phyloP scores from a whole-genome alignment of 2,888 invertebrate genomes.

The Steromphala cineraria region DNA sequence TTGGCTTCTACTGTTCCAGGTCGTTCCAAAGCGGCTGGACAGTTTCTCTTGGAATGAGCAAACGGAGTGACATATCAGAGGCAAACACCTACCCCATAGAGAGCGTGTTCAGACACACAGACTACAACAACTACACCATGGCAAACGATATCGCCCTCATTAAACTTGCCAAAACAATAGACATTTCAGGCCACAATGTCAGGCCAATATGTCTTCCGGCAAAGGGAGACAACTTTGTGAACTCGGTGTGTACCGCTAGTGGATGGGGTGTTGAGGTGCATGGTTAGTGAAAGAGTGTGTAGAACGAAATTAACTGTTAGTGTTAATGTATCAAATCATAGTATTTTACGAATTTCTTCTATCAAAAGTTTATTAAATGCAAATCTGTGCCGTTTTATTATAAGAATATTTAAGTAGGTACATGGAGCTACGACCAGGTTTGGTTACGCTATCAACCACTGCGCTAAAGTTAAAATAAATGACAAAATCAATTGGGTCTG shows the following conservation, averaged over 20 bases:
- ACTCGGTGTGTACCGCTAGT: constrained; percentile 32
- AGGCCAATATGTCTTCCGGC: constrained; percentile 34
- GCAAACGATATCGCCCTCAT: constrained; percentile 57
- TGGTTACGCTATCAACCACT: too few species aligned
- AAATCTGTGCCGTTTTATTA: too few species aligned
- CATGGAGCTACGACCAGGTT: too few species aligned
- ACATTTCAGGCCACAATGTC: constrained; percentile 27
- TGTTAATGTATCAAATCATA: too few species aligned
- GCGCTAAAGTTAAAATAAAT: too few species aligned
- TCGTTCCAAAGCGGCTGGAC: constrained; percentile 42
- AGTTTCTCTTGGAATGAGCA: constrained; percentile 49
- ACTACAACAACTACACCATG: constrained; percentile 41
- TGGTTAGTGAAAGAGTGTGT: constrained; percentile 11
- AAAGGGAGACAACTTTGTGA: constrained; percentile 24
- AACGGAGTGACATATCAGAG: constrained; percentile 37
- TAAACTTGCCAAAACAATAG: constrained; percentile 50
- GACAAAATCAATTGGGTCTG: too few species aligned
- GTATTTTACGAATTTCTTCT: too few species aligned
- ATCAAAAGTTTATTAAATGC: too few species aligned
- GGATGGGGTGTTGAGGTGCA: constrained; percentile 35
- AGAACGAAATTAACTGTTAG: too few species aligned
- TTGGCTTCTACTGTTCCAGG: too few species aligned
- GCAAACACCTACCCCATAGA: constrained; percentile 43
- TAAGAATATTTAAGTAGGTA: too few species aligned
- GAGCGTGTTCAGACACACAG: constrained; percentile 44